Evolutionary conservation across 2,113 vertebrate species (phyloP).

Genomic region (Corythaeola cristata): DNA sequence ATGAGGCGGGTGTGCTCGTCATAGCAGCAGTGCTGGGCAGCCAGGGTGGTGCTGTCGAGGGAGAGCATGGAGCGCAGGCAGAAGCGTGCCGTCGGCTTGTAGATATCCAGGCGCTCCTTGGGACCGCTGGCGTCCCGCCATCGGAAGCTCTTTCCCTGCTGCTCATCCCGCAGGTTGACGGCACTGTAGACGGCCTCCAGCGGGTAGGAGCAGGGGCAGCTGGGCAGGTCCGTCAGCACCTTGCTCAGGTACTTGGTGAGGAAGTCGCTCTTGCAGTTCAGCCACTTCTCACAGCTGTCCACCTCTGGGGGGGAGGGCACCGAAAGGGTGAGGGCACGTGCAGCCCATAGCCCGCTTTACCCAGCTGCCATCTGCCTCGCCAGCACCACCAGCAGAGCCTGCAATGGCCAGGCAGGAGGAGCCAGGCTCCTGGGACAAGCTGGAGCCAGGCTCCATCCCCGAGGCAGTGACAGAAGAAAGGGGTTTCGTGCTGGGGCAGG

Average conservation of each 20-base stretch:
- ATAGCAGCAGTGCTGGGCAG: slow-evolving; percentile 91
- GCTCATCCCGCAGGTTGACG: slow-evolving; percentile 82
- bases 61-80: slow-evolving; percentile 89
- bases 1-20: slow-evolving; percentile 83
- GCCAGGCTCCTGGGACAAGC: not conserved
- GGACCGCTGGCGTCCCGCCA: slow-evolving; percentile 89
- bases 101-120: slow-evolving; percentile 87
- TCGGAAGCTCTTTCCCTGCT: slow-evolving; percentile 76
- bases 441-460: not conserved
- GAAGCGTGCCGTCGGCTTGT: slow-evolving; percentile 86
- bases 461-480: not conserved
- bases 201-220: slow-evolving; percentile 88
- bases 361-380: not conserved
- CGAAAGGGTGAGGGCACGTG: not conserved
- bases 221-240: slow-evolving; percentile 85
- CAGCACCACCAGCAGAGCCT: not conserved
- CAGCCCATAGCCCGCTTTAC: not conserved
- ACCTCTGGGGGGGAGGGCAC: slow-evolving; percentile 72
- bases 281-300: slow-evolving; percentile 95
- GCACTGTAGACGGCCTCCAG: slow-evolving; percentile 79
- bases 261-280: slow-evolving; percentile 92
- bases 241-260: slow-evolving; percentile 86
- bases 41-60: slow-evolving; percentile 82
- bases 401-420: not conserved
- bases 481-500: not conserved